phyloP scores from a whole-genome alignment of 2,113 vertebrate genomes.

The Vicugna pacos region DNA sequence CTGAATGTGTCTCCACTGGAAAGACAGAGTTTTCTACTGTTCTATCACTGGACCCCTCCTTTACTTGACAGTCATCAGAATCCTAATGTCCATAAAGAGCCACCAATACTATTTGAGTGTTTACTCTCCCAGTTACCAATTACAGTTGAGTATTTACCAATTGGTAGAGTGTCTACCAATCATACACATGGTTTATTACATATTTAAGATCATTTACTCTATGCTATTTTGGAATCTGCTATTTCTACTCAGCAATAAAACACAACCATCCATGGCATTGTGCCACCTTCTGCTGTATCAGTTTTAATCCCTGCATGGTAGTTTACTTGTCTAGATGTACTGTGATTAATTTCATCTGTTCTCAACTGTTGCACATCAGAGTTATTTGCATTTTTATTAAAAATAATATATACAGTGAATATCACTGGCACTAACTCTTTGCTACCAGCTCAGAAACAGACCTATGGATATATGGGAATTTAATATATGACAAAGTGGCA shows the following conservation, averaged over 20 bases:
- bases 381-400: constrained; percentile 19
- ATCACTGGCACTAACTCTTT: neutral
- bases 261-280: neutral
- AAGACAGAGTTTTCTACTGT: neutral
- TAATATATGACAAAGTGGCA: neutral
- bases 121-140: neutral
- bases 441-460: neutral
- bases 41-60: neutral
- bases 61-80: neutral
- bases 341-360: neutral
- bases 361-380: neutral
- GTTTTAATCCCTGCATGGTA: neutral
- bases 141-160: too few species aligned
- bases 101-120: neutral
- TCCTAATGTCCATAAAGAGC: neutral
- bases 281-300: neutral
- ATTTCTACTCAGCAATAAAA: neutral
- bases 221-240: neutral
- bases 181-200: neutral
- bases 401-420: neutral
- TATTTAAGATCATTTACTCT: neutral
- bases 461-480: neutral
- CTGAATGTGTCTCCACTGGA: neutral
- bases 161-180: neutral
- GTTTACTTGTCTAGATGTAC: neutral